Evolutionary conservation across 2,797 vertebrate species (phyloP).

Genomic region (Xenops minutus): DNA sequence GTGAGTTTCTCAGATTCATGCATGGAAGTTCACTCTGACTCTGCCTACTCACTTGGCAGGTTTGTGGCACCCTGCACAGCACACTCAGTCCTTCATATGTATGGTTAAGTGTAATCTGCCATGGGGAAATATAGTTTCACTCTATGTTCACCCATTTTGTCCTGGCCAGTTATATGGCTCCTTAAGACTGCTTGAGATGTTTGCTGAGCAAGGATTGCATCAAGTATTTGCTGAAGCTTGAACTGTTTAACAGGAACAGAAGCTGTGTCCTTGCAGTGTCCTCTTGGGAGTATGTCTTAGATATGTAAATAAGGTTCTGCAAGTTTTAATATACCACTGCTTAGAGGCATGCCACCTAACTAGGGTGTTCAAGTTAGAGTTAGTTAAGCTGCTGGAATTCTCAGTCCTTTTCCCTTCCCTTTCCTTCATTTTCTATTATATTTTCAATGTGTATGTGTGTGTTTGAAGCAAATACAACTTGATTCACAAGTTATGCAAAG

Average conservation of each 20-base stretch:
- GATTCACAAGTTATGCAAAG: background rate
- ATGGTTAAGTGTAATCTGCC: background rate
- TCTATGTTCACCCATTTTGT: background rate
- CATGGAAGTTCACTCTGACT: background rate
- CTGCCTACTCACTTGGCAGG: background rate
- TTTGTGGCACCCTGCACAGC: background rate
- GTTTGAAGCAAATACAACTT: background rate
- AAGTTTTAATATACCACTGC: background rate
- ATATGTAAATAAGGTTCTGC: background rate
- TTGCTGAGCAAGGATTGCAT: background rate
- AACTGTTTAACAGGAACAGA: background rate
- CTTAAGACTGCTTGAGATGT: background rate
- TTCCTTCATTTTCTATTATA: background rate
- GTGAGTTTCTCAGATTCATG: background rate
- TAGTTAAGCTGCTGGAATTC: background rate
- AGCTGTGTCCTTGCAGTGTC: background rate
- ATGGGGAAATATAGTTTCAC: background rate
- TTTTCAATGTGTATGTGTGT: background rate
- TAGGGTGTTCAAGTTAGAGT: background rate
- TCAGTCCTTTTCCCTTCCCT: background rate
- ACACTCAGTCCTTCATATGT: background rate
- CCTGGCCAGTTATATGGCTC: background rate
- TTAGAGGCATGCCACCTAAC: background rate
- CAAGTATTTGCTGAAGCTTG: background rate
- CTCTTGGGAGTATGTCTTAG: background rate